These are phyloP conservation scores for Trematocara unimaculatum DNA, from an alignment of 2,113 vertebrate species.

Conservation along the genomic window DNA sequence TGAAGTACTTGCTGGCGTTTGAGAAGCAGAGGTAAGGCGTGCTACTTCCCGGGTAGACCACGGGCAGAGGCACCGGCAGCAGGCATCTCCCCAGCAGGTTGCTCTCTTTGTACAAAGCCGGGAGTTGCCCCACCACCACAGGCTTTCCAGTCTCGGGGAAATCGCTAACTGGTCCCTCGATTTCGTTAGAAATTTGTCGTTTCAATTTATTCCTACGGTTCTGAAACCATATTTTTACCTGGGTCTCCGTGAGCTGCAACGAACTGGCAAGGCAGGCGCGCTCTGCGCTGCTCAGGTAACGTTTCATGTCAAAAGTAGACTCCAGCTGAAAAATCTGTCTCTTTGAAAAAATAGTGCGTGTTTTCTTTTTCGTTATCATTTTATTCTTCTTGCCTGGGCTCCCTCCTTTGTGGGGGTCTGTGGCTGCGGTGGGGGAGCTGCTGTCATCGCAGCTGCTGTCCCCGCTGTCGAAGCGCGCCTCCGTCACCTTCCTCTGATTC, in stretches of 20 bases:
- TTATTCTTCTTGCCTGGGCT: constrained; percentile 66
- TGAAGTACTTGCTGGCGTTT: constrained; percentile 79
- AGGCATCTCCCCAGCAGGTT: constrained; percentile 76
- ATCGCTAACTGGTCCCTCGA: constrained; percentile 68
- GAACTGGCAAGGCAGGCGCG: constrained; percentile 78
- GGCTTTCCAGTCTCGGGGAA: constrained; percentile 64
- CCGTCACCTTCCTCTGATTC: constrained; percentile 36
- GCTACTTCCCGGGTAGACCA: constrained; percentile 77
- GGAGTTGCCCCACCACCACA: constrained; percentile 67
- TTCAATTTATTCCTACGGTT: constrained; percentile 84
- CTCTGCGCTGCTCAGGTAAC: constrained; percentile 84
- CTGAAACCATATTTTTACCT: constrained; percentile 84
- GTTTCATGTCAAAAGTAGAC: constrained; percentile 84
- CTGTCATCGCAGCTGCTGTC: constrained; percentile 72
- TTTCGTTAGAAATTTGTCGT: constrained; percentile 79
- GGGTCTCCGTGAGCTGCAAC: constrained; percentile 79
- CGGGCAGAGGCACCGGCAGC: constrained; percentile 79
- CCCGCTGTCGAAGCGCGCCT: constrained; percentile 64
- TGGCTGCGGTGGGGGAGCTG: constrained; percentile 44
- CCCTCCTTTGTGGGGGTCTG: constrained; percentile 32
- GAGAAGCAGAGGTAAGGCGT: constrained; percentile 83
- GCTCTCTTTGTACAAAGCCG: constrained; percentile 79
- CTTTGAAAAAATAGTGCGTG: constrained; percentile 85
- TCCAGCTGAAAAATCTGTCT: constrained; percentile 87
- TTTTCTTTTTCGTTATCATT: constrained; percentile 78